phyloP scores from a whole-genome alignment of 2,797 vertebrate species.

The Mormyrops attenuatus region DNA sequence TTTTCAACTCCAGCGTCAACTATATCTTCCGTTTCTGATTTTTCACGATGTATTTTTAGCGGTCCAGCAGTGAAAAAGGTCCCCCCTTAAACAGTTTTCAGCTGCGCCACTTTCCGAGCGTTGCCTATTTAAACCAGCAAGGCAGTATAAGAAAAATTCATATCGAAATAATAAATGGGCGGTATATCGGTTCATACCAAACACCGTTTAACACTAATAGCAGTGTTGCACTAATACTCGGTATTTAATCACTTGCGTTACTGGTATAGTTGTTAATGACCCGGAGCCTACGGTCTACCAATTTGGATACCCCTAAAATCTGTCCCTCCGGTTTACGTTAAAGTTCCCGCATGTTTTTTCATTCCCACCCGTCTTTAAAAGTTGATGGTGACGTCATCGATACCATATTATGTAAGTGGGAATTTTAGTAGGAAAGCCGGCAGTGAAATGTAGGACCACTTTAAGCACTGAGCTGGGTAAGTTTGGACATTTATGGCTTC shows the following conservation, averaged over 20 bases:
- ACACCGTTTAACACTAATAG: neutral
- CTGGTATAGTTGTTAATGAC: neutral
- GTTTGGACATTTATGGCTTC: neutral
- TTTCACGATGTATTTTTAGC: no score
- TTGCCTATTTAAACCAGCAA: no score
- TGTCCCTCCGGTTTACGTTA: neutral
- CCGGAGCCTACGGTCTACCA: neutral
- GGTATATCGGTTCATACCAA: no score
- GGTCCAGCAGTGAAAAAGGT: no score
- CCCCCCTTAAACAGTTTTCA: no score
- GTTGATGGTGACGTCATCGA: neutral
- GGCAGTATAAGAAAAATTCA: no score
- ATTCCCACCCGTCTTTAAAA: neutral
- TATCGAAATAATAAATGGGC: no score
- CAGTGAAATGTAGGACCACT: neutral
- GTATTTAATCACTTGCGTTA: neutral
- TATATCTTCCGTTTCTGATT: no score
- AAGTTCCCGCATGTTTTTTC: neutral
- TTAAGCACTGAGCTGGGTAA: neutral
- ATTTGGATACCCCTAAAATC: neutral
- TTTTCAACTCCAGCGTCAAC: no score
- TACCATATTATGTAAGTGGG: neutral
- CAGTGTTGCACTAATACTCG: neutral
- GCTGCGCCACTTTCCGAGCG: no score
- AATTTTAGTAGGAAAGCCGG: neutral